Base-by-base conservation (phyloP, 1,140 invertebrate species). In the Drosophila nebulosa region DNA sequence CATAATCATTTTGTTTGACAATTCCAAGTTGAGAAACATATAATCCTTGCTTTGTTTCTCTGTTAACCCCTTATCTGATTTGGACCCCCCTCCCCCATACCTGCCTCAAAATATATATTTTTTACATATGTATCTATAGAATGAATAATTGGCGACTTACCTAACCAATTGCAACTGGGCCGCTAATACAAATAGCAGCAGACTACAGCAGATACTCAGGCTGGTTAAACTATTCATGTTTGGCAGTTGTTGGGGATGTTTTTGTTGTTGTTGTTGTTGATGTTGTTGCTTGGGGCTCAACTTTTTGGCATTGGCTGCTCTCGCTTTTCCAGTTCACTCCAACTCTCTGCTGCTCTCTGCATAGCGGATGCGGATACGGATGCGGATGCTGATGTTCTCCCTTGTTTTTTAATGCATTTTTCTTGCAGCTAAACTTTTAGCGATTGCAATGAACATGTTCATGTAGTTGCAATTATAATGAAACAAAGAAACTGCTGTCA, bases 241-340 rank as follows among this genome's bases (percentile, higher is more conserved):
- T 85, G 73, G 57, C 73, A 64, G 64, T 58, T 39, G 51, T 80
- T 65, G 67, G 52, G 10, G n/a, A n/a, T n/a, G n/a, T n/a, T n/a
- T n/a, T n/a, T n/a, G n/a, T n/a, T n/a, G n/a, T n/a, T n/a, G n/a
- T n/a, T n/a, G n/a, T n/a, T n/a, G n/a, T n/a, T n/a, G n/a, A 55
- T 18, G 16, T 60, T 55, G 61, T 63, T 64, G 61, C 61, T 73
- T 35, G 24, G 42, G 55, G 36, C 67, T 84, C 76, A 85, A 76
- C 77, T 85, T 63, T 60, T 79, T 79, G 68, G 65, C 77, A 85
- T 85, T 71, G 77, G 69, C 32, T 79, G 51, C 58, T 56, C 52
- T 61, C 64, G 51, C 35, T 32, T 67, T 85, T 79, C 53, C 76
- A 83, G 68, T 75, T 76, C 74, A 14, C 30, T n/a, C n/a, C n/a